Percentiles rank a stretch among this genome's conserved stretches.
These are phyloP conservation scores for Patella ulyssiponensis DNA, from an alignment of 2,888 invertebrate genomes.

Conservation along the genomic window DNA sequence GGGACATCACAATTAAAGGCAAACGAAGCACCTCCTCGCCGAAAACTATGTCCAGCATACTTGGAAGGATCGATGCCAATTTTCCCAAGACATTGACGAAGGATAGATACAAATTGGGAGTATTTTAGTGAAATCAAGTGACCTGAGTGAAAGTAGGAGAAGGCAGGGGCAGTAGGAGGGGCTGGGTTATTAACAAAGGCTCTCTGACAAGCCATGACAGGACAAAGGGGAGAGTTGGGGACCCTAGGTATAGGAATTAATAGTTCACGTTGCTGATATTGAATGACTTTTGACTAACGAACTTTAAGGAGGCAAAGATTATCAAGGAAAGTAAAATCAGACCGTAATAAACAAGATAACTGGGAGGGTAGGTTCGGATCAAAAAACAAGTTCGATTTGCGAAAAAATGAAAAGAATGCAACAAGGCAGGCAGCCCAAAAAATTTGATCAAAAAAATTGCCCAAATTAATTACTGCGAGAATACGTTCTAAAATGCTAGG, in stretches of 20 bases:
- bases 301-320: background rate
- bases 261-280: background rate
- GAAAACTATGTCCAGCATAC: background rate
- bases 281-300: background rate
- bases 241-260: background rate
- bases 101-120: background rate
- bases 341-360: background rate
- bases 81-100: background rate
- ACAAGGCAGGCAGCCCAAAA: constrained; percentile 23
- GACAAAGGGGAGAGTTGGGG: background rate
- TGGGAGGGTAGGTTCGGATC: background rate
- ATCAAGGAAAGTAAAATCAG: background rate
- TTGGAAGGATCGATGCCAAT: background rate
- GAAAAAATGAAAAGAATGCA: constrained; percentile 13
- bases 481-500: no score
- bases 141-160: background rate
- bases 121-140: background rate
- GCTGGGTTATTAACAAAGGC: background rate
- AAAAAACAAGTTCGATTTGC: background rate
- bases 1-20: background rate
- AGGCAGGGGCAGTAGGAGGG: background rate
- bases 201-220: background rate
- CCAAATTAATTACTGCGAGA: no score
- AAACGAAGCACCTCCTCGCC: background rate
- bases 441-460: background rate